These are phyloP conservation scores for Calameuta pallipes DNA, from an alignment of 2,888 invertebrate genomes.

Conservation along the genomic window DNA sequence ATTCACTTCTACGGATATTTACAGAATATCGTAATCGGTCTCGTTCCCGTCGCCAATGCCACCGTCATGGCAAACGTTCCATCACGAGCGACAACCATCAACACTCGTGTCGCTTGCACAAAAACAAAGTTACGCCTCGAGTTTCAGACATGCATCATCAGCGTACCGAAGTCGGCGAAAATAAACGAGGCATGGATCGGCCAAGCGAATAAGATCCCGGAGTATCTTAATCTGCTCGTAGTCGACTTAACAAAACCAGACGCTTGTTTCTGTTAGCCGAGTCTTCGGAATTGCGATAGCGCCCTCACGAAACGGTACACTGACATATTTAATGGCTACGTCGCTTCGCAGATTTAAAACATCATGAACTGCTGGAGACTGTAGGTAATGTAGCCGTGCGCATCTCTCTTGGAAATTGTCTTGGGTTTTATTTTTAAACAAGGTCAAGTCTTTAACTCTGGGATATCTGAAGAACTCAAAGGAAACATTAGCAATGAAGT, in stretches of 20 bases:
- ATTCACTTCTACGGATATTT: background rate
- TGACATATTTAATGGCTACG: background rate
- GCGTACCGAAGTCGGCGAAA: background rate
- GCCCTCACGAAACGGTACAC: background rate
- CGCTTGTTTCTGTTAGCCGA: background rate
- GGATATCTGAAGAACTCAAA: background rate
- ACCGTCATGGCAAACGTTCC: background rate
- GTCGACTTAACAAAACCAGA: background rate
- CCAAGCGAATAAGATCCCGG: background rate
- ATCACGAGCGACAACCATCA: background rate
- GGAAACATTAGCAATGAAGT: background rate
- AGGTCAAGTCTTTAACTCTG: background rate
- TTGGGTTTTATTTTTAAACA: background rate
- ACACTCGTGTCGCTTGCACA: background rate
- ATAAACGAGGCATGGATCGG: background rate
- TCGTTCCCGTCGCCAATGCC: background rate
- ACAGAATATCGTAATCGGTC: background rate
- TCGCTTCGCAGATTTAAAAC: background rate
- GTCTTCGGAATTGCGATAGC: background rate
- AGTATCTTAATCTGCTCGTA: background rate
- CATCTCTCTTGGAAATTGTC: background rate
- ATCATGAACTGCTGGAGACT: background rate
- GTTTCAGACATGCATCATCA: background rate
- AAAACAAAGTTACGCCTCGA: background rate
- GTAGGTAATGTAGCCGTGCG: background rate